Evolutionary conservation across 2,888 invertebrate genomes (phyloP), one percentile per base, ranked within the genome.

Genomic region (Artemia sinica): DNA sequence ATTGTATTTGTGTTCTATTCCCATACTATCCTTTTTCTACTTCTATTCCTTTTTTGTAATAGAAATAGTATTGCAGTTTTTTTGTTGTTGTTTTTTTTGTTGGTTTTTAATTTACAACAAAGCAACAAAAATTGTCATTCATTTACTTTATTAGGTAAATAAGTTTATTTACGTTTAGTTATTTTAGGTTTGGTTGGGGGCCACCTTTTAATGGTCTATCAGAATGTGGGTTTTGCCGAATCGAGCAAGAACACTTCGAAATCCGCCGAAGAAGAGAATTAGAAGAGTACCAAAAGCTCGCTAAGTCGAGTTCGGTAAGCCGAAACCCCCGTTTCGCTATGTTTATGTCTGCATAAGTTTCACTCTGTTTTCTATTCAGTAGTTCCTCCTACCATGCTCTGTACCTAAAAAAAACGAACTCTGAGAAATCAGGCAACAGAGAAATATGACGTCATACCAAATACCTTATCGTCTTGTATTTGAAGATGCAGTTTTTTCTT

Each of bases 171-270:
- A n/a, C 8, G 50, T 71, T 65, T 66, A 67, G 63, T 67, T 68
- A 14, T 70, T 69, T 28, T 68, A 89, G 89, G 72, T 94, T 89
- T 81, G 91, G 90, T 69, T 91, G 94, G 70, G 93, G 92, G 0
- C 91, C 92, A 66, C 87, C 86, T 3, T 88, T 88, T 74, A 82
- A 87, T 73, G 85, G 86, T 76, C 82, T 88, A 73, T 87, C 85
- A 77, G 85, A 85, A 76, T 92, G 92, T 79, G 83, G 83, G 51
- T 81, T 81, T 68, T 92, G 92, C 77, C 85, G 86, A 72, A 83
- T 84, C 69, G 85, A 86, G 48, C 82, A 85, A 12, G 85, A 85
- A 74, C 82, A 84, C 0, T 78, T 91, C 72, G 82, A 85, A 70
- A 82, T 84, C 72, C 82, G 91, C 11, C 85, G 89, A 72, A 82